A percentile compares a stretch with the other conserved stretches of the same genome.
These are phyloP conservation scores for Enteromius viviparus DNA, from an alignment of 2,797 vertebrate species.

Conservation along the genomic window DNA sequence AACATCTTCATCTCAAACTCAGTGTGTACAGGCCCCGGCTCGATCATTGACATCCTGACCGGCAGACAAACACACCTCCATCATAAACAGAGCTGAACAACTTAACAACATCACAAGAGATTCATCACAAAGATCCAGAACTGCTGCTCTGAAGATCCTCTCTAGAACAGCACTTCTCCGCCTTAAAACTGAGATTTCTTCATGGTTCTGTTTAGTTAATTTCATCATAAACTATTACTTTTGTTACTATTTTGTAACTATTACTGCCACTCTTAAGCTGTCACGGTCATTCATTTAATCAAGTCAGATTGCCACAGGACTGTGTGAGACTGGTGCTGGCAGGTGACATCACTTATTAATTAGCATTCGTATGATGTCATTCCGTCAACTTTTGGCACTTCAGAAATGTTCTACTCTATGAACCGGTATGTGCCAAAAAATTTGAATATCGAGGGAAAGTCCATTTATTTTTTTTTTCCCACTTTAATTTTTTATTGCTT, in stretches of 20 bases:
- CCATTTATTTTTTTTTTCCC: too few species aligned
- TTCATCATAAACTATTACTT: too few species aligned
- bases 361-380: not conserved
- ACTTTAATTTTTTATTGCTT: too few species aligned
- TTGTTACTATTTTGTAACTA: too few species aligned
- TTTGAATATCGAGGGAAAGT: too few species aligned
- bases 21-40: conserved; percentile 87
- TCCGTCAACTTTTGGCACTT: not conserved
- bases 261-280: too few species aligned
- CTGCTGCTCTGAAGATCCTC: not conserved
- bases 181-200: too few species aligned
- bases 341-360: not conserved
- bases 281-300: too few species aligned
- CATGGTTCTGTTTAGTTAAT: too few species aligned
- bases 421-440: too few species aligned
- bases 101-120: not conserved
- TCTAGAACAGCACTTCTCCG: not conserved
- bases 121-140: not conserved
- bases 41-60: conserved; percentile 83
- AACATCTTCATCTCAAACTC: conserved; percentile 89
- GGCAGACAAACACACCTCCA: not conserved
- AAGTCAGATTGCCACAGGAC: too few species aligned
- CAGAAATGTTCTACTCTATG: too few species aligned
- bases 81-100: not conserved
- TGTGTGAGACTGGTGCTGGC: not conserved